Conservation (phyloP, 2,888 invertebrate species). For the Drosophila differens region DNA sequence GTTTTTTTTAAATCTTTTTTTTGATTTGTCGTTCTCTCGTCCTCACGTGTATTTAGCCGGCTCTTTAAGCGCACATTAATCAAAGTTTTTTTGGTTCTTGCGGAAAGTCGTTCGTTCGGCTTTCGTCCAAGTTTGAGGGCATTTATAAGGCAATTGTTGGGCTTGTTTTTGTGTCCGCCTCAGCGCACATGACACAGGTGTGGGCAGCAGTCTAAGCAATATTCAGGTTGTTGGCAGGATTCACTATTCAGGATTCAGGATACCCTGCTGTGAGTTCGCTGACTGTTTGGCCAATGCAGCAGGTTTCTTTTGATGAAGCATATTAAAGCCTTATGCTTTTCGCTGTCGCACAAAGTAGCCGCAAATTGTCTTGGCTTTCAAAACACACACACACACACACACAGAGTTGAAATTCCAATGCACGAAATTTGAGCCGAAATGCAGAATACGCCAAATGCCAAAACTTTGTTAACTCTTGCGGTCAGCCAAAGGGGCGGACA, state of each 20-base stretch:
- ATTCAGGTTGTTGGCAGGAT: constrained; percentile 7
- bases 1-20: constrained; percentile 25
- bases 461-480: constrained; percentile 58
- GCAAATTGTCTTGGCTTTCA: constrained; percentile 55
- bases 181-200: constrained; percentile 66
- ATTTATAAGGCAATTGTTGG: constrained; percentile 79
- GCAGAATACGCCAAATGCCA: constrained; percentile 55
- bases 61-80: constrained; percentile 80
- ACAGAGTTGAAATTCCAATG: constrained; percentile 29
- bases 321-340: constrained; percentile 31
- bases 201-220: constrained; percentile 19
- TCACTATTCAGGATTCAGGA: constrained; percentile 6
- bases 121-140: constrained; percentile 69
- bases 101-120: constrained; percentile 44
- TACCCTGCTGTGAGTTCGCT: constrained; percentile 12
- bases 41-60: constrained; percentile 56
- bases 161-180: constrained; percentile 56
- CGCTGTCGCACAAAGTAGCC: constrained; percentile 50
- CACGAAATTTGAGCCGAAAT: constrained; percentile 53
- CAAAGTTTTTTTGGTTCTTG: constrained; percentile 72
- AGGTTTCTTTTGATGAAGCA: constrained; percentile 22
- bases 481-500: constrained; percentile 53
- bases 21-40: neutral
- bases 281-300: constrained; percentile 8
- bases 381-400: constrained; percentile 11